These are phyloP conservation scores for Cotesia chilonis DNA, from an alignment of 1,140 invertebrate species.

Conservation along the genomic window DNA sequence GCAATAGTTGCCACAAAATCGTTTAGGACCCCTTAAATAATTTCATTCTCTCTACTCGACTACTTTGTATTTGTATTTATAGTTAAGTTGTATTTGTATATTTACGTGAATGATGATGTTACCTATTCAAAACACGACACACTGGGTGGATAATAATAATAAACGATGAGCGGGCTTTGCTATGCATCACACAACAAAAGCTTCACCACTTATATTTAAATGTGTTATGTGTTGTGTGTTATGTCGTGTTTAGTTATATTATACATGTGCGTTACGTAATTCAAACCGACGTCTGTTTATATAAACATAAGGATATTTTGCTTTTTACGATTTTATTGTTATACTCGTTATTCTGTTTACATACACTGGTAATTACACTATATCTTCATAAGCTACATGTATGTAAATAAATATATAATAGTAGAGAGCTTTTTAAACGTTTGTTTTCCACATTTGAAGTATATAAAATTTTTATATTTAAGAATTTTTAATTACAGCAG, in stretches of 20 bases:
- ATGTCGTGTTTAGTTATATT: background rate
- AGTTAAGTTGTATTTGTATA: slow-evolving; percentile 23
- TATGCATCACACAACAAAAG: slow-evolving; percentile 40
- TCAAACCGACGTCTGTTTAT: slow-evolving; percentile 35
- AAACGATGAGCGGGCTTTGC: slow-evolving; percentile 29
- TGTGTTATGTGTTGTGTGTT: background rate
- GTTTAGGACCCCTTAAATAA: background rate
- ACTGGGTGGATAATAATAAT: slow-evolving; percentile 29
- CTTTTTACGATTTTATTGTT: background rate
- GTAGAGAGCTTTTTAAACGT: too few species aligned
- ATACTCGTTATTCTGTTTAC: background rate
- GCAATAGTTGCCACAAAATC: slow-evolving; percentile 38
- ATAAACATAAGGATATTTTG: slow-evolving; percentile 33
- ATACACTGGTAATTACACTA: background rate
- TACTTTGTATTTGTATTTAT: too few species aligned
- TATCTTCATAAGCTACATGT: background rate
- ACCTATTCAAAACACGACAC: slow-evolving; percentile 23
- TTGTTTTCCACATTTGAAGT: too few species aligned
- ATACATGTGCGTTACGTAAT: slow-evolving; percentile 21
- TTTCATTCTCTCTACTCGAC: slow-evolving; percentile 5
- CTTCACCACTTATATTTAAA: slow-evolving; percentile 13
- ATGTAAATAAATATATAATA: too few species aligned
- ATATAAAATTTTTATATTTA: too few species aligned
- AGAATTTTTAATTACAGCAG: too few species aligned
- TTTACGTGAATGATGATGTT: background rate